Evolutionary conservation across 2,797 vertebrate genomes (phyloP), one percentile per base, ranked within the genome.

Genomic region (Pangasius krempfi): DNA sequence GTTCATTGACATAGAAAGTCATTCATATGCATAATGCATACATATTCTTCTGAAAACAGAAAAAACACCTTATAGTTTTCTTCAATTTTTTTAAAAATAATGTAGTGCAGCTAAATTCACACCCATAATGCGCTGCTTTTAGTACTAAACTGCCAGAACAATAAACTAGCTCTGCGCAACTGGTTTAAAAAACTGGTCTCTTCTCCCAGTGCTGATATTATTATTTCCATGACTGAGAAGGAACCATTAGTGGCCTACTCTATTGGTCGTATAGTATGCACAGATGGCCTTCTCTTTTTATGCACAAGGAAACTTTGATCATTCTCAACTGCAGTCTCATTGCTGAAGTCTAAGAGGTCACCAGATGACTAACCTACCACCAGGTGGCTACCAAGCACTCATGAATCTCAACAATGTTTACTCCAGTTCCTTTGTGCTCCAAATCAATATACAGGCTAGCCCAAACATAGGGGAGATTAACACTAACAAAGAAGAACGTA

Each of bases 291-390:
- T 44, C 62, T 22, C 86, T 70, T 89, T 91, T 92, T 90, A 92
- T 93, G 90, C 90, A 92, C 91, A 89, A 91, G 58, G 52, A 90
- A 91, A 88, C 90, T 92, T 92, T 92, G 92, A 93, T 92, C 89
- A 89, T 88, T 88, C 88, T 90, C 87, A 68, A 85, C 75, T 47
- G 47, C 14, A 83, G 62, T 88, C 89, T 83, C 70, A 81, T 85
- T 89, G 50, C 52, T 87, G 10, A 79, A 85, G 88, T 89, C 86
- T 80, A 18, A 86, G 88, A 64, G 76, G 82, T 85, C 87, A 87
- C 81, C 89, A 87, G 80, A 89, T 88, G 86, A 81, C 78, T 80
- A 84, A 86, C 80, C 64, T 40, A 60, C 80, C 56, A 83, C 58
- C 40, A 83, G 64, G 84, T 18, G 47, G 89, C 88, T 86, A 78